phyloP scores from a whole-genome alignment of 2,113 vertebrate genomes.

The Thamnaconus septentrionalis region DNA sequence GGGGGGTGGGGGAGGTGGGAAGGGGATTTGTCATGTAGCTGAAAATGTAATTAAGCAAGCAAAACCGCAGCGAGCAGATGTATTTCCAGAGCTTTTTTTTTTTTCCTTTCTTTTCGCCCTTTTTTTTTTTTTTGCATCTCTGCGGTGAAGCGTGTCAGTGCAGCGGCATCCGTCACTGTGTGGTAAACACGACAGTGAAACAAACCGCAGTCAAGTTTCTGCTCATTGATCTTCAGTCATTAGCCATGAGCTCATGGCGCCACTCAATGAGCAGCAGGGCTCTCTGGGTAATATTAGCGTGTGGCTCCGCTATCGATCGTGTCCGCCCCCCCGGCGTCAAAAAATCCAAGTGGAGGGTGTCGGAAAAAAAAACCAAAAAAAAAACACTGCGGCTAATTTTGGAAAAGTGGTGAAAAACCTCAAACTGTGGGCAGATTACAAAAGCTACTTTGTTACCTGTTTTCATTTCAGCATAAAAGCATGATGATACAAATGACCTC shows the following conservation, averaged over 20 bases:
- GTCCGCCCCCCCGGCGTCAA: slow-evolving; percentile 62
- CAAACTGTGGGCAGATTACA: too few species aligned
- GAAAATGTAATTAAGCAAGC: slow-evolving; percentile 48
- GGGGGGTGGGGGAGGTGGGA: background rate
- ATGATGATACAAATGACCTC: too few species aligned
- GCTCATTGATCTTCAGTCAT: slow-evolving; percentile 78
- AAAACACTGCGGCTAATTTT: background rate
- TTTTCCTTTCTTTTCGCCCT: slow-evolving; percentile 49
- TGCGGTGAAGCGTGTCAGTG: slow-evolving; percentile 52
- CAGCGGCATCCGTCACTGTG: slow-evolving; percentile 56
- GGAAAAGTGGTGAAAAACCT: background rate
- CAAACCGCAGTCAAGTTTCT: slow-evolving; percentile 73
- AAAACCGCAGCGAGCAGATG: slow-evolving; percentile 40
- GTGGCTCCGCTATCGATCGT: slow-evolving; percentile 63
- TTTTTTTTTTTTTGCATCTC: slow-evolving; percentile 43
- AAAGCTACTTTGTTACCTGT: too few species aligned
- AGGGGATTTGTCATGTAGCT: slow-evolving; percentile 32
- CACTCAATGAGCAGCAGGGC: slow-evolving; percentile 66
- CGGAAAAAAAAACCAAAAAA: slow-evolving; percentile 35
- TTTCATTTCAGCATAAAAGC: too few species aligned
- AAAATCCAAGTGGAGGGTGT: slow-evolving; percentile 51
- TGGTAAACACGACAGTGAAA: slow-evolving; percentile 69
- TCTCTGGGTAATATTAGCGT: slow-evolving; percentile 69
- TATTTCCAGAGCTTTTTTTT: slow-evolving; percentile 42
- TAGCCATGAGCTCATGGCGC: slow-evolving; percentile 76